Evolutionary conservation across 2,888 invertebrate genomes (phyloP), one percentile per base, ranked within the genome.

Genomic region (Ernsta delagoae): DNA sequence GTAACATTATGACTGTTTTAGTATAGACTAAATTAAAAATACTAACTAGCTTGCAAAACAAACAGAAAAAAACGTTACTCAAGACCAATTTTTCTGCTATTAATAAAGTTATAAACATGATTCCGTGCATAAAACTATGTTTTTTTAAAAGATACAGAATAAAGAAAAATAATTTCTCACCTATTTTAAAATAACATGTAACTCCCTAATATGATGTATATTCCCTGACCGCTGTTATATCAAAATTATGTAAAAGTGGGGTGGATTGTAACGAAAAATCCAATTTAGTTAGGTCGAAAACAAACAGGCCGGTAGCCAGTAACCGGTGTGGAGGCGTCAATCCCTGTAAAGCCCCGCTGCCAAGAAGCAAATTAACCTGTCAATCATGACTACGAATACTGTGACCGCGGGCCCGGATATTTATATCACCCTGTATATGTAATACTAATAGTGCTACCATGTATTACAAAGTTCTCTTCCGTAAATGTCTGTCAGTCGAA

Each of bases 281-380:
- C 54, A 31, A 31, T 54, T 24, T 31, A 11, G 24, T 31, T 54
- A 54, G 54, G 12, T 54, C 54, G 1, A 54, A 54, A 54, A 54
- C 54, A 31, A 54, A 54, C 54, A 54, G 54, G 54, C 54, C 12
- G 16, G 48, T 7, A 9, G 3, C 54, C 5, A 50, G 48, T 16
- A 9, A 11, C 54, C 31, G 36, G 57, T 64, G 65, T 66, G 41
- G 65, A 72, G 70, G 59, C 71, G 60, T 67, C 66, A 67, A 56
- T 67, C 66, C 64, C 60, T 76, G 74, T 73, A 75, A 74, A 74
- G 74, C 63, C 6, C 11, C 60, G 70, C 75, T 76, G 75, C 73
- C 77, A 74, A 75, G 74, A 59, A 72, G 75, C 74, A 77, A 79
- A 78, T 78, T 77, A 77, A 79, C 71, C 75, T 77, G 79, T 77